Evolutionary conservation across 2,113 vertebrate genomes (phyloP).

Genomic region (Equus przewalskii): DNA sequence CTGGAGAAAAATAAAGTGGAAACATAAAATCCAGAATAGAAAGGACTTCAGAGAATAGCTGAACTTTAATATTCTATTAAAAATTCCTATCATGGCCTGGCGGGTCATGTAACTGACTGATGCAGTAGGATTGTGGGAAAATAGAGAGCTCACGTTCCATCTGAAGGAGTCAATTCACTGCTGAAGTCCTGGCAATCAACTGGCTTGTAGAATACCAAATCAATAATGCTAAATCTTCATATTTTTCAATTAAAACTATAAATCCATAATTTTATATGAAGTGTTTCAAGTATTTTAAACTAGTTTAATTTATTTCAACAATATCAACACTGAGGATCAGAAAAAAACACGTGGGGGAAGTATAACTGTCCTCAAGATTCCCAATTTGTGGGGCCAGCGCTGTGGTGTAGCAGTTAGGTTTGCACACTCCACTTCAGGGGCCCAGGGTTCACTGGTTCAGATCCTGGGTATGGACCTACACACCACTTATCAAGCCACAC

Average conservation of each 20-base stretch:
- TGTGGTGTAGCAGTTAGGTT: too few relatives aligned
- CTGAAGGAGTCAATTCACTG: neutral
- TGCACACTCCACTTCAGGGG: too few relatives aligned
- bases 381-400: neutral
- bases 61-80: neutral
- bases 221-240: neutral
- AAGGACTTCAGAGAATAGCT: neutral
- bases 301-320: neutral
- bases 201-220: neutral
- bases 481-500: too few relatives aligned
- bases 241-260: neutral
- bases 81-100: neutral
- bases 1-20: neutral
- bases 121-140: too few relatives aligned
- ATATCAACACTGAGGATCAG: neutral
- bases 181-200: neutral
- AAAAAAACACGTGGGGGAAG: neutral
- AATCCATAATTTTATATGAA: neutral
- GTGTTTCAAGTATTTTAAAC: neutral
- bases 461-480: too few relatives aligned
- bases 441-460: too few relatives aligned
- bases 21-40: neutral
- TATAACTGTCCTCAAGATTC: too few relatives aligned
- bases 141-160: neutral
- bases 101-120: neutral